Evolutionary conservation across 2,888 invertebrate genomes (phyloP).

Genomic region (Meloe dianella): DNA sequence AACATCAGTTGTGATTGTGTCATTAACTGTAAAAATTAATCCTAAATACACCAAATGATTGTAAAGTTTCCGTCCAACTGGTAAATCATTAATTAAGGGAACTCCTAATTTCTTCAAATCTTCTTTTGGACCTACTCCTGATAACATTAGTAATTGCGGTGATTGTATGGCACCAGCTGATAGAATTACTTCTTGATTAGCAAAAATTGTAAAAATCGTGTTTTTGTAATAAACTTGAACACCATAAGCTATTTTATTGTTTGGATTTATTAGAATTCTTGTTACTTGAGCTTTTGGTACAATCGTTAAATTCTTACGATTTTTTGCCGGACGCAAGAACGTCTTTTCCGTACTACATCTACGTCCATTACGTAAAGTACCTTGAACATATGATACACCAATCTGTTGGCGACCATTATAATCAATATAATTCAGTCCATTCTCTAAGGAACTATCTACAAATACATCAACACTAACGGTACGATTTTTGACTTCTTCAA

Average conservation of each 20-base stretch:
- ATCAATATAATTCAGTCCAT: conserved; percentile 73
- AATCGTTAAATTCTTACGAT: conserved; percentile 71
- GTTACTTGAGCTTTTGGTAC: conserved; percentile 68
- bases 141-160: conserved; percentile 88
- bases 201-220: conserved; percentile 59
- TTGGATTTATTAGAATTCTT: conserved; percentile 70
- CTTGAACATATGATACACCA: conserved; percentile 70
- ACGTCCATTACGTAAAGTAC: conserved; percentile 65
- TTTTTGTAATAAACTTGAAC: conserved; percentile 69
- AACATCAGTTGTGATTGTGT: background rate
- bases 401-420: conserved; percentile 70
- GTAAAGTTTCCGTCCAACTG: conserved; percentile 71
- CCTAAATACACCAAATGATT: conserved; percentile 66
- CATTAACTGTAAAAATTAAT: conserved; percentile 46
- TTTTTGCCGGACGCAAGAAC: conserved; percentile 67
- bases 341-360: conserved; percentile 72
- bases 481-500: conserved; percentile 55
- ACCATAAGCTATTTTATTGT: conserved; percentile 70
- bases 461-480: conserved; percentile 62
- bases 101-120: conserved; percentile 65
- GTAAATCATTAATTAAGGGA: conserved; percentile 68
- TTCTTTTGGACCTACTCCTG: conserved; percentile 68
- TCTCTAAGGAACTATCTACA: conserved; percentile 67
- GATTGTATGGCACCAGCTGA: conserved; percentile 88
- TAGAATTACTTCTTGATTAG: conserved; percentile 81